phyloP scores from a whole-genome alignment of 35 echinoderm and acorn worm species.

The Acanthaster planci region DNA sequence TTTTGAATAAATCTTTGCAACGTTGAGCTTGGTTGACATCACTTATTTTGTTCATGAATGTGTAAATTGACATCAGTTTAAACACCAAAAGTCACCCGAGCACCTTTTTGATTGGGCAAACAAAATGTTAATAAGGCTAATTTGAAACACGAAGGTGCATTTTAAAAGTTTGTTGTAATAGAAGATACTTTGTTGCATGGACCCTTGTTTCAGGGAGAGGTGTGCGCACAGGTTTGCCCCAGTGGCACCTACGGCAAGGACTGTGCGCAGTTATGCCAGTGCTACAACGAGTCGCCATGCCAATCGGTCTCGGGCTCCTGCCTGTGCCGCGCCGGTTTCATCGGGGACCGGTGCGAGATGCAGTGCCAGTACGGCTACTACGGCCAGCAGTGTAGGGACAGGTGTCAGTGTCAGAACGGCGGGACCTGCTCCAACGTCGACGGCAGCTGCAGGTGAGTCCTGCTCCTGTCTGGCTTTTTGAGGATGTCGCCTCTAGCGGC shows the following conservation, averaged over 20 bases:
- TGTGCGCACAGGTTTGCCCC: conserved; percentile 64
- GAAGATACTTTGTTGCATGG: no score
- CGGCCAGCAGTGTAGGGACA: conserved; percentile 55
- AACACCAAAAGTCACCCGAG: no score
- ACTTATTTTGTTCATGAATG: no score
- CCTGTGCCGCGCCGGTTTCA: conserved; percentile 64
- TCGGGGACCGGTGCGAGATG: conserved; percentile 70
- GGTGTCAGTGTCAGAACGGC: conserved; percentile 81
- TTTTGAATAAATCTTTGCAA: no score
- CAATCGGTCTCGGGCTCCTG: conserved; percentile 64
- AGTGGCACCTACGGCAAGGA: conserved; percentile 54
- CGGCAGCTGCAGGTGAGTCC: conserved; percentile 77
- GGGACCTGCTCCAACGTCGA: conserved; percentile 71
- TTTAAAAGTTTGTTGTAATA: no score
- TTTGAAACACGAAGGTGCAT: no score
- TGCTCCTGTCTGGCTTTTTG: no score
- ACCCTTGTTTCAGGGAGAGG: conserved; percentile 63
- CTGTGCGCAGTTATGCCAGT: conserved; percentile 60
- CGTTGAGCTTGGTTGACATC: no score
- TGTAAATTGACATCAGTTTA: no score
- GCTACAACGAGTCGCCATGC: conserved; percentile 78
- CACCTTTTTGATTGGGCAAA: no score
- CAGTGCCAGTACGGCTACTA: conserved; percentile 65
- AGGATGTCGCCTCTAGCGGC: no score
- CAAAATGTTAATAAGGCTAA: no score